phyloP scores from a whole-genome alignment of 2,797 vertebrate species.

The Triplophysa yarkandensis region DNA sequence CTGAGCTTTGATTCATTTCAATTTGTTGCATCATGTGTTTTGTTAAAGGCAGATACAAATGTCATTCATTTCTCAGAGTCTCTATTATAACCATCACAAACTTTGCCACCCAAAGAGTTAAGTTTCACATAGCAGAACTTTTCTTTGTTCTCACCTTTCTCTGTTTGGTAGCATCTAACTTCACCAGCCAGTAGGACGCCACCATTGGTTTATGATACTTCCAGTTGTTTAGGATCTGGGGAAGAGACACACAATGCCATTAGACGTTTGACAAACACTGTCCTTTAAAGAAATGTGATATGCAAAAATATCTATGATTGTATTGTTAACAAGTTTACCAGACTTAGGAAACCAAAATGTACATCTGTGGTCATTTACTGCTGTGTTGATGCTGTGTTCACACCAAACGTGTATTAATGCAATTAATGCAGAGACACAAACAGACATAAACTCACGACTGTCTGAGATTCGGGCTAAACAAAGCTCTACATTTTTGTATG shows the following conservation, averaged over 20 bases:
- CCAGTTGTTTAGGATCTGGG: slow-evolving; percentile 97
- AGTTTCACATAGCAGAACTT: neutral
- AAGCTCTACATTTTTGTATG: too few species aligned
- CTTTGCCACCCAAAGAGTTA: slow-evolving; percentile 14
- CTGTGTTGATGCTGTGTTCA: too few species aligned
- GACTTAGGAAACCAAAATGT: too few species aligned
- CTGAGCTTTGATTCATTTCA: slow-evolving; percentile 32
- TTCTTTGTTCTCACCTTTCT: slow-evolving; percentile 82
- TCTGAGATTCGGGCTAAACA: too few species aligned
- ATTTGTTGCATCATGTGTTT: slow-evolving; percentile 38
- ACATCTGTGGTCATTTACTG: too few species aligned
- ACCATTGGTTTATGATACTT: slow-evolving; percentile 97
- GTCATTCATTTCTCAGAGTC: neutral
- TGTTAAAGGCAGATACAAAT: slow-evolving; percentile 30
- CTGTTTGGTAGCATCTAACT: slow-evolving; percentile 94
- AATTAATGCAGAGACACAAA: too few species aligned
- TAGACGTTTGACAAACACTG: too few species aligned
- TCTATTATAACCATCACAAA: neutral
- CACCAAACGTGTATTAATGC: too few species aligned
- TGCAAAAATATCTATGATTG: too few species aligned
- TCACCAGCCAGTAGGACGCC: slow-evolving; percentile 95
- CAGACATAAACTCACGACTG: too few species aligned
- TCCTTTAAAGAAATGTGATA: too few species aligned
- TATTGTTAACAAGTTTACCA: too few species aligned
- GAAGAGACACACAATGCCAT: slow-evolving; percentile 7